These are phyloP conservation scores for Tenualosa thibaudeaui DNA, from an alignment of 2,797 vertebrate species.

Conservation along the genomic window DNA sequence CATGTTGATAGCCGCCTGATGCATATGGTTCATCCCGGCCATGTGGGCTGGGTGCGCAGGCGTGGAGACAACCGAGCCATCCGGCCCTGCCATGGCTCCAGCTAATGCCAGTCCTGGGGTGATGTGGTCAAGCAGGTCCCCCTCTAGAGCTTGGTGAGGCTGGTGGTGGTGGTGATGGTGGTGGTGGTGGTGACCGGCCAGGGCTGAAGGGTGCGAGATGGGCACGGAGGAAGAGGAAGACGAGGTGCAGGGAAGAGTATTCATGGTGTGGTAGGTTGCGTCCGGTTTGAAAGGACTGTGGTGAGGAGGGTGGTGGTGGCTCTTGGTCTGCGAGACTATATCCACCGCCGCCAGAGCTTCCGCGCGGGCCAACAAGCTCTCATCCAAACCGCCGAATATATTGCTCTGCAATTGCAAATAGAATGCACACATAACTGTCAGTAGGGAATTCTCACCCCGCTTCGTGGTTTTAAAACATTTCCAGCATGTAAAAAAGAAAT, in stretches of 20 bases:
- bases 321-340: constrained; percentile 97
- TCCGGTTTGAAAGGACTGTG: constrained; percentile 99
- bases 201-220: constrained; percentile 88
- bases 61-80: constrained; percentile 94
- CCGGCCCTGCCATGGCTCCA: constrained; percentile 91
- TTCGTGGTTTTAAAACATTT: constrained; percentile 86
- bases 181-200: constrained; percentile 87
- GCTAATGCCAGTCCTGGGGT: constrained; percentile 88
- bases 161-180: constrained; percentile 95
- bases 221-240: constrained; percentile 89
- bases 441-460: constrained; percentile 85
- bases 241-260: constrained; percentile 94
- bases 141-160: constrained; percentile 94
- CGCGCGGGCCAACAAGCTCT: constrained; percentile 98
- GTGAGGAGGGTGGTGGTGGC: constrained; percentile 92
- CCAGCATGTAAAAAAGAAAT: constrained; percentile 78
- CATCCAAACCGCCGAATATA: constrained; percentile 99
- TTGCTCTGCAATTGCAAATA: constrained; percentile 99
- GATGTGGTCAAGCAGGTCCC: constrained; percentile 96
- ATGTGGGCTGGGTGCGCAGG: constrained; percentile 92
- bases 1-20: constrained; percentile 97
- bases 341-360: constrained; percentile 99
- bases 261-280: constrained; percentile 99
- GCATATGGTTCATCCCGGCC: constrained; percentile 98
- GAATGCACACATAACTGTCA: constrained; percentile 98